Conservation (phyloP, 2,113 vertebrate genomes). For the Nothobranchius furzeri region DNA sequence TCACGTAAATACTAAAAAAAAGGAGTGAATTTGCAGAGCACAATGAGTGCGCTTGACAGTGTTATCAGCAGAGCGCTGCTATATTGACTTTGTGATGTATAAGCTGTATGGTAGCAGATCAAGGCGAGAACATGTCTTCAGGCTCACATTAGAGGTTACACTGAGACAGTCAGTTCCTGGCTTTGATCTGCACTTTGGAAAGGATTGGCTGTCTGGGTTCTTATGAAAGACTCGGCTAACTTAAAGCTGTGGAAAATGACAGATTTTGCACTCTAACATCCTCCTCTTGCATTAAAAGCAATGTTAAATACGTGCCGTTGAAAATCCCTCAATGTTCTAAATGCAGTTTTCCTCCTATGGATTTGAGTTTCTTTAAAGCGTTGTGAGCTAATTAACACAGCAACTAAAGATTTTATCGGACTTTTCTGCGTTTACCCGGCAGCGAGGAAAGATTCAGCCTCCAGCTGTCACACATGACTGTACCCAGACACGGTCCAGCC, state of each 20-base stretch:
- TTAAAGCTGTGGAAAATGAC: slow-evolving; percentile 70
- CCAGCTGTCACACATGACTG: slow-evolving; percentile 49
- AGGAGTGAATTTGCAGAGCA: slow-evolving; percentile 65
- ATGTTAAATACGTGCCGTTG: slow-evolving; percentile 51
- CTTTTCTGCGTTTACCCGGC: slow-evolving; percentile 32
- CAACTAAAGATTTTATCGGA: slow-evolving; percentile 21
- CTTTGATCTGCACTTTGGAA: slow-evolving; percentile 83
- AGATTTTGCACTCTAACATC: slow-evolving; percentile 60
- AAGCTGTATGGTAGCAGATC: slow-evolving; percentile 74
- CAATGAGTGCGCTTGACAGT: slow-evolving; percentile 74
- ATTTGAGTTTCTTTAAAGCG: too few species aligned
- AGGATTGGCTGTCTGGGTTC: slow-evolving; percentile 77
- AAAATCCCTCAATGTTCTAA: slow-evolving; percentile 25
- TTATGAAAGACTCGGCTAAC: slow-evolving; percentile 74
- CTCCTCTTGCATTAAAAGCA: slow-evolving; percentile 20
- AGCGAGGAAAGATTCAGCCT: slow-evolving; percentile 51
- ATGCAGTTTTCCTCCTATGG: slow-evolving; percentile 1
- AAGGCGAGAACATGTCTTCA: slow-evolving; percentile 76
- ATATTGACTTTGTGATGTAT: slow-evolving; percentile 78
- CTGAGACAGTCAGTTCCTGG: slow-evolving; percentile 74
- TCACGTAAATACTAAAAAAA: slow-evolving; percentile 60
- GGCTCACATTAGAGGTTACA: slow-evolving; percentile 79
- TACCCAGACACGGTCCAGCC: slow-evolving; percentile 47
- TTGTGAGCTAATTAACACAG: slow-evolving; percentile 19
- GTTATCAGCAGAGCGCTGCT: slow-evolving; percentile 69